Base-by-base conservation (phyloP, 2,113 vertebrate species). In the Corythoichthys intestinalis region DNA sequence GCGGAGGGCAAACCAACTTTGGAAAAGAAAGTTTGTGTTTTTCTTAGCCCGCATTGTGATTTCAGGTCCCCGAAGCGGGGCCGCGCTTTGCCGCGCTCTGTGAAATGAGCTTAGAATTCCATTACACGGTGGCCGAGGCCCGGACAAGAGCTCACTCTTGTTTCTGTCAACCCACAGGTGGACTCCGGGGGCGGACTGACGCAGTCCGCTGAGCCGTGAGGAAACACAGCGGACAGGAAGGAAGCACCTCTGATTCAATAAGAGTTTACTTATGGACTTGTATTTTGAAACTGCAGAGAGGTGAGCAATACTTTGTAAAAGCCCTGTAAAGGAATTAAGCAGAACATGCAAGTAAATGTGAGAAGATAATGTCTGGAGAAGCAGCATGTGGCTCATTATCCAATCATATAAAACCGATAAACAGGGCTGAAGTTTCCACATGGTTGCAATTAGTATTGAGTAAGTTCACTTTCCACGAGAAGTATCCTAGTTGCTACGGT, bases 71-170 rank as follows among this genome's bases (percentile, higher is more conserved):
- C 70, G 70, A 69, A 82, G 71, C 71, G 60, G 71, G 46, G 77
- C 80, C 70, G 78, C 79, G 83, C 84, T 89, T 86, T 85, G 80
- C 70, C 83, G 84, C 84, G 60, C 75, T 83, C 73, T 75, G 74
- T 75, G 87, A 88, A 91, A 90, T 81, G 75, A 74, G 83, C 83
- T 83, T 37, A 78, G 77, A 86, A 90, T 91, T 91, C 85, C 88
- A 91, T 92, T 90, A 90, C 81, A 86, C 74, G 80, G 75, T 78
- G 81, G 73, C 81, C 72, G 38, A 67, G 77, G 79, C 70, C 71
- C 79, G 74, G 83, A 91, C 89, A 87, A 79, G 73, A 76, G 74
- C 85, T 86, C 72, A 74, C 67, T 87, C 84, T 83, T 87, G 87
- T 89, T 90, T 88, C 90, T 85, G 81, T 90, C 88, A 83, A 72